phyloP scores from a whole-genome alignment of 2,797 vertebrate species.

The Sebastes minor region DNA sequence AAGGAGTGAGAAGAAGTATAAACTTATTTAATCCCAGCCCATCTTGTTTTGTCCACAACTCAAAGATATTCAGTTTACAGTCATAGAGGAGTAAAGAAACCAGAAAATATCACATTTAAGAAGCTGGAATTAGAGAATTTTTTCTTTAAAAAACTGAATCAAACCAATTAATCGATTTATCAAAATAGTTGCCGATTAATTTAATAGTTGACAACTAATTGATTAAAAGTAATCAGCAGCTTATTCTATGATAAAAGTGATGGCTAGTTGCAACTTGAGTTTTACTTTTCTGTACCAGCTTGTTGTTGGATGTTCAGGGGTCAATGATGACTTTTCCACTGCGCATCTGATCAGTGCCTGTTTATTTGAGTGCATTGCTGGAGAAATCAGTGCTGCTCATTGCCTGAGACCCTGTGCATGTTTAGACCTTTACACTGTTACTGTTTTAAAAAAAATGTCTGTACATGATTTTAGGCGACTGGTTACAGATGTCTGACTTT shows the following conservation, averaged over 20 bases:
- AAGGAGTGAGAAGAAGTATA: too few relatives aligned
- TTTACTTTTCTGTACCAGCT: not conserved
- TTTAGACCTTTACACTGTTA: not conserved
- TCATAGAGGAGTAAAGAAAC: too few relatives aligned
- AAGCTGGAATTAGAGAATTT: too few relatives aligned
- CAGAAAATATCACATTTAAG: too few relatives aligned
- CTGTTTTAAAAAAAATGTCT: not conserved
- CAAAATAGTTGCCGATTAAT: too few relatives aligned
- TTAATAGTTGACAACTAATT: too few relatives aligned
- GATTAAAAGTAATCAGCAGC: not conserved
- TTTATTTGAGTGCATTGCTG: constrained; percentile 51
- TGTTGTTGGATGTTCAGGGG: not conserved
- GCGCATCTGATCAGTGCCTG: constrained; percentile 72
- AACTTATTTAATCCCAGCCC: too few relatives aligned
- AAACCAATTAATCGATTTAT: too few relatives aligned
- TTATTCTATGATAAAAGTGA: not conserved
- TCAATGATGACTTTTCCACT: constrained; percentile 80
- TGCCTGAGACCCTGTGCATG: constrained; percentile 64
- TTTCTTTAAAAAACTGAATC: accelerated
- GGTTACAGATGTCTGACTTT: not conserved
- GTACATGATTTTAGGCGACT: not conserved
- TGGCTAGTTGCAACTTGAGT: not conserved
- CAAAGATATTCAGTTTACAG: too few relatives aligned
- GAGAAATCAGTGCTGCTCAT: constrained; percentile 67
- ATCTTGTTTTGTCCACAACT: too few relatives aligned